A percentile compares a stretch with the other conserved stretches of the same genome.
phyloP scores from a whole-genome alignment of 1,140 invertebrate species.

The Battus philenor region DNA sequence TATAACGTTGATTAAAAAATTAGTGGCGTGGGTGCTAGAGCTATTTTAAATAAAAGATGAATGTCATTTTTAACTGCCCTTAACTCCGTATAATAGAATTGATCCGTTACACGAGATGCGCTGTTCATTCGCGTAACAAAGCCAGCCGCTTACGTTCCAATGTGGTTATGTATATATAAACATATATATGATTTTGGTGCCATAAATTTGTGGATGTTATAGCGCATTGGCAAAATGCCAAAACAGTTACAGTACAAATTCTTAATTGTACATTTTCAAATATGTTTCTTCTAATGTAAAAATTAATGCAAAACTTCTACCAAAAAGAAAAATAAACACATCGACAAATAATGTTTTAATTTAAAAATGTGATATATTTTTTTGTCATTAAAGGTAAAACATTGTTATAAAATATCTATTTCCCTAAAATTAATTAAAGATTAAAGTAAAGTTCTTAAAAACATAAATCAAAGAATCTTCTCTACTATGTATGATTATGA shows the following conservation, averaged over 20 bases:
- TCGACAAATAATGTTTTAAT: no score
- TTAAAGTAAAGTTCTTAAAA: no score
- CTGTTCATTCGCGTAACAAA: conserved; percentile 2
- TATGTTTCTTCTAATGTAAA: no score
- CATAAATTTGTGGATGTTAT: background rate
- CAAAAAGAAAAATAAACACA: no score
- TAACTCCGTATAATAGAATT: conserved; percentile 15
- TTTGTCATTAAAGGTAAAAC: no score
- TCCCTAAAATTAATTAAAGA: no score
- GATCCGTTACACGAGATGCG: conserved; percentile 14
- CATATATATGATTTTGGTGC: background rate
- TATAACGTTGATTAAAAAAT: conserved; percentile 29
- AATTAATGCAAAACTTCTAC: no score
- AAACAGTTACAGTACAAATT: background rate
- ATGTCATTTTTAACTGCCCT: conserved; percentile 15
- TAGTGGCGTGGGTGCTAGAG: conserved; percentile 27
- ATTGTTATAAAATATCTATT: no score
- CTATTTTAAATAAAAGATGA: conserved; percentile 21
- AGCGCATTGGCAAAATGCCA: background rate
- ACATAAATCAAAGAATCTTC: no score
- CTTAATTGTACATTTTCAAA: background rate
- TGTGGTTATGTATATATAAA: no score
- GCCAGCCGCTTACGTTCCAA: background rate
- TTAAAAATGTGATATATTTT: no score
- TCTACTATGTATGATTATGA: no score